Evolutionary conservation across 2,113 vertebrate genomes (phyloP).

Genomic region (Penelope pileata): DNA sequence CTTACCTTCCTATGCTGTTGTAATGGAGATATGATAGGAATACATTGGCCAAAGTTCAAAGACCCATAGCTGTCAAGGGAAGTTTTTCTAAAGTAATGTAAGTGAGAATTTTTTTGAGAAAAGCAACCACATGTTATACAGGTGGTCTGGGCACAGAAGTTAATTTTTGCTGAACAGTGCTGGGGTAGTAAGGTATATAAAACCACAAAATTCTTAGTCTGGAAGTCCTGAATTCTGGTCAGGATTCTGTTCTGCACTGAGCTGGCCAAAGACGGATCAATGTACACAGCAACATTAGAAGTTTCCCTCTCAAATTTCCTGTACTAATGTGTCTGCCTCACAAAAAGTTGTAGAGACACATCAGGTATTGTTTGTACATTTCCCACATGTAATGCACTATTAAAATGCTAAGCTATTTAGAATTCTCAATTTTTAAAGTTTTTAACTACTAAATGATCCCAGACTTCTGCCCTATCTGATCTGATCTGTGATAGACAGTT

Average conservation of each 20-base stretch:
- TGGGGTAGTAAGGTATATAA: not conserved
- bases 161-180: not conserved
- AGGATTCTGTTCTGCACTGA: not conserved
- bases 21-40: not conserved
- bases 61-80: not conserved
- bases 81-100: not conserved
- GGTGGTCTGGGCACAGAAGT: not conserved
- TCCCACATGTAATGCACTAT: not conserved
- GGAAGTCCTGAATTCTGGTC: not conserved
- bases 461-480: not conserved
- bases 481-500: not conserved
- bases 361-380: not conserved
- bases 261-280: not conserved
- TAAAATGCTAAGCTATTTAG: not conserved
- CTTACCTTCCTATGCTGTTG: not conserved
- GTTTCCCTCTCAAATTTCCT: not conserved
- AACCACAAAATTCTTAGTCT: fast-evolving
- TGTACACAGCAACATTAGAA: not conserved
- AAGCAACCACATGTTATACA: not conserved
- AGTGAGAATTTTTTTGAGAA: not conserved
- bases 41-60: not conserved
- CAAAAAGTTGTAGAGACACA: not conserved
- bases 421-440: not conserved
- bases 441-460: not conserved
- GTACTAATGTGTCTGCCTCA: no score